Evolutionary conservation across 2,888 invertebrate genomes (phyloP), one percentile per base, ranked within the genome.

Genomic region (Harpalus rufipes): DNA sequence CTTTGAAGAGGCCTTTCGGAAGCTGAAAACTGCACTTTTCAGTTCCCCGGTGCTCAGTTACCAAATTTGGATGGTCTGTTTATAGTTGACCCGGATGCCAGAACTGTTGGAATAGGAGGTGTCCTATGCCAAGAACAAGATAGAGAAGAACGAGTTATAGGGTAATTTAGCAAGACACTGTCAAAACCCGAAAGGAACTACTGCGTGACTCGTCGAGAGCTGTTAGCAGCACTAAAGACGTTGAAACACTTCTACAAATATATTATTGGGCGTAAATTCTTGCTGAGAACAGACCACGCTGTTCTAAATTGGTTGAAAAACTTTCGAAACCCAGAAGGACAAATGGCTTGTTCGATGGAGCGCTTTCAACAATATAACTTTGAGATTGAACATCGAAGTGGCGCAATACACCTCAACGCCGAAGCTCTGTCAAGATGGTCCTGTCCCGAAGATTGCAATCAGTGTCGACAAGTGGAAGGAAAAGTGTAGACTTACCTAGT

Each of bases 141-240:
- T 7, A 5, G 44, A 10, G 1, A 44, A 10, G 44, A 44, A 44
- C 44, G 5, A 10, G 44, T 44, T 4, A 44, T 44, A 0, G 44
- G 44, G 44, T 63, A 63, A 6, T 63, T 63, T 18, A 63, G 63
- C 18, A 63, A 25, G 21, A 63, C 25, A 5, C 21, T 63, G 21
- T 63, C 63, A 21, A 63, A 63, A 63, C 8, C 63, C 2, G 63
- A 25, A 6, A 63, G 12, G 16, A 63, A 63, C 16, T 63, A 63
- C 16, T 63, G 63, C 7, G 21, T 21, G 7, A 63, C 63, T 21
- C 7, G 63, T 8, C 14, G 16, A 21, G 63, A 63, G 21, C 12
- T 63, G 21, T 18, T 7, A 6, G 63, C 63, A 21, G 63, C 18
- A 7, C 8, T 63, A 21, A 63, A 63, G 18, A 25, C 63, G 16